These are phyloP conservation scores for Engystomops pustulosus DNA, from an alignment of 2,113 vertebrate species.

Conservation along the genomic window DNA sequence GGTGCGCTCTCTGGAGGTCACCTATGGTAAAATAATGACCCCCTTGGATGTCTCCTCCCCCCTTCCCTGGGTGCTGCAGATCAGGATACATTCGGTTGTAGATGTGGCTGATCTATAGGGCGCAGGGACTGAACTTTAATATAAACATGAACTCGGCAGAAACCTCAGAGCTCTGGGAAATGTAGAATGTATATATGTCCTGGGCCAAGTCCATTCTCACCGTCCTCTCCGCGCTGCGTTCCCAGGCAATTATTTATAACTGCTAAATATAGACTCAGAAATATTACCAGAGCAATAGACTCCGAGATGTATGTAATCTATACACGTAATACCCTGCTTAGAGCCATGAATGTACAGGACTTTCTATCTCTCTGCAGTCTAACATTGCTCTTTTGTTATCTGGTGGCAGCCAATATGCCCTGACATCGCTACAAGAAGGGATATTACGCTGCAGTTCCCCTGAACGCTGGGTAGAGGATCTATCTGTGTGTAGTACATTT, in stretches of 20 bases:
- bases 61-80: no score
- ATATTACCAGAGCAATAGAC: background rate
- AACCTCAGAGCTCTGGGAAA: background rate
- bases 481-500: no score
- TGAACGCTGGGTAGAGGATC: no score
- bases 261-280: slow-evolving; percentile 6
- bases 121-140: background rate
- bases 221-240: background rate
- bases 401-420: no score
- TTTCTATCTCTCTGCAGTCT: no score
- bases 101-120: background rate
- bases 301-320: background rate
- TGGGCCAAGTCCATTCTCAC: background rate
- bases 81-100: background rate
- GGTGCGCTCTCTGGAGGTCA: no score
- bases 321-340: no score
- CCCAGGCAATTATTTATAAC: slow-evolving; percentile 42
- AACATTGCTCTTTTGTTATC: no score
- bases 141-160: slow-evolving; percentile 11
- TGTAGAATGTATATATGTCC: background rate
- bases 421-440: no score
- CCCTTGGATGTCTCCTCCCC: background rate
- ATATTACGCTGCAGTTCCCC: no score
- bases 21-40: no score
- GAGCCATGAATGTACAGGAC: no score